Evolutionary conservation across 2,888 invertebrate species (phyloP).

Genomic region (Silvanus unidentatus): DNA sequence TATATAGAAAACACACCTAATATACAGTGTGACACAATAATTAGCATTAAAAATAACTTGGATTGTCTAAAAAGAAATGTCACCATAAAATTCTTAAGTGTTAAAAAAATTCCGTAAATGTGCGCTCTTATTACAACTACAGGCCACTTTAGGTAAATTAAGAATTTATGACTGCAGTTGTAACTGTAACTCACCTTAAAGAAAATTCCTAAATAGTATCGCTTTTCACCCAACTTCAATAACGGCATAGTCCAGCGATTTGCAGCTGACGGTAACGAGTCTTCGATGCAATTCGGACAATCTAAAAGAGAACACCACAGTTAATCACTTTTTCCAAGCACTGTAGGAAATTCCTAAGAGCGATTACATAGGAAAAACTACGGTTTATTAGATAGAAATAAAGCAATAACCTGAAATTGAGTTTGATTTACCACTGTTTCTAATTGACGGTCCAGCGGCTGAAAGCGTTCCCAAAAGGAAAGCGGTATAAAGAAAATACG

Average conservation of each 20-base stretch:
- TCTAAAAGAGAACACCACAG: no score
- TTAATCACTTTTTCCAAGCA: no score
- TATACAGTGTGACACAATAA: no score
- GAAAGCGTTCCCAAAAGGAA: conserved; percentile 22
- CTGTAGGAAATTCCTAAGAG: no score
- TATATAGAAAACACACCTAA: no score
- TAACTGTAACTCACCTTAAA: conserved; percentile 67
- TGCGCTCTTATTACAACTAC: no score
- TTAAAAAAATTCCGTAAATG: no score
- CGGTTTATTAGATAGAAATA: not conserved
- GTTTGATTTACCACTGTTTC: not conserved
- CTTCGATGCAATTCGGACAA: conserved; percentile 76
- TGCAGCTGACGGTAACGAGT: conserved; percentile 51
- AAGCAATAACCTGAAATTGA: conserved; percentile 1
- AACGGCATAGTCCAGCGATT: conserved; percentile 89
- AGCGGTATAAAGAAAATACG: conserved; percentile 18
- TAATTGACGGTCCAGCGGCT: conserved; percentile 24
- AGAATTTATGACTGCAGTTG: not conserved
- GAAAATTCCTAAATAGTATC: conserved; percentile 87
- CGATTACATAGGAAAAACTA: no score
- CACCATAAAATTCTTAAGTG: no score
- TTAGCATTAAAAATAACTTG: no score
- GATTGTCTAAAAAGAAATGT: no score
- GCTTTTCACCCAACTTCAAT: conserved; percentile 79
- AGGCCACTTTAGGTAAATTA: no score